Conservation (phyloP, 2,113 vertebrate genomes). For the Lophura nycthemera region DNA sequence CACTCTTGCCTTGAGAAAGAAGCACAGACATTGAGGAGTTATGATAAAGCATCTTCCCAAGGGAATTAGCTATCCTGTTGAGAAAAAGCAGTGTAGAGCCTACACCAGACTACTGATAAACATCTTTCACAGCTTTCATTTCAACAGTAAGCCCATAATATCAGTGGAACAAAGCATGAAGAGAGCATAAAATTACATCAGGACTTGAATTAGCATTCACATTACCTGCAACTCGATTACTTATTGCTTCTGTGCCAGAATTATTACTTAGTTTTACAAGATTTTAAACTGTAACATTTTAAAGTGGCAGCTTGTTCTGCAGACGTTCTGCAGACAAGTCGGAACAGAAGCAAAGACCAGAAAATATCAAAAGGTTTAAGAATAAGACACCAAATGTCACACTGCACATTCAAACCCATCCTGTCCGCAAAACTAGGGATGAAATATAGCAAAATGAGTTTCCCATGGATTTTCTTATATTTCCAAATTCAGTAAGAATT, state of each 20-base stretch:
- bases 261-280: neutral
- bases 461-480: neutral
- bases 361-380: neutral
- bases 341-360: neutral
- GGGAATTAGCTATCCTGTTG: neutral
- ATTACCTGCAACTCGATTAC: slow-evolving; percentile 12
- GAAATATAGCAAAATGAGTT: neutral
- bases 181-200: slow-evolving; percentile 5
- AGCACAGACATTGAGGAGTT: neutral
- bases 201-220: slow-evolving; percentile 15
- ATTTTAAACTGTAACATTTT: neutral
- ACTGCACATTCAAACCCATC: neutral
- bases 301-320: neutral
- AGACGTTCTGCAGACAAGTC: neutral
- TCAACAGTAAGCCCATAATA: neutral
- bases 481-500: neutral
- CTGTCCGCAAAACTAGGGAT: neutral
- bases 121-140: neutral
- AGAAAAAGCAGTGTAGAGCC: neutral
- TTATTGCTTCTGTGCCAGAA: neutral
- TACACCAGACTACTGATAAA: neutral
- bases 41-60: neutral
- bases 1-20: neutral
- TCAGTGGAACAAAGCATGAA: slow-evolving; percentile 12
- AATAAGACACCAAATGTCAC: neutral